Evolutionary conservation across 2,113 vertebrate species (phyloP).

Genomic region (Petroica traversi): DNA sequence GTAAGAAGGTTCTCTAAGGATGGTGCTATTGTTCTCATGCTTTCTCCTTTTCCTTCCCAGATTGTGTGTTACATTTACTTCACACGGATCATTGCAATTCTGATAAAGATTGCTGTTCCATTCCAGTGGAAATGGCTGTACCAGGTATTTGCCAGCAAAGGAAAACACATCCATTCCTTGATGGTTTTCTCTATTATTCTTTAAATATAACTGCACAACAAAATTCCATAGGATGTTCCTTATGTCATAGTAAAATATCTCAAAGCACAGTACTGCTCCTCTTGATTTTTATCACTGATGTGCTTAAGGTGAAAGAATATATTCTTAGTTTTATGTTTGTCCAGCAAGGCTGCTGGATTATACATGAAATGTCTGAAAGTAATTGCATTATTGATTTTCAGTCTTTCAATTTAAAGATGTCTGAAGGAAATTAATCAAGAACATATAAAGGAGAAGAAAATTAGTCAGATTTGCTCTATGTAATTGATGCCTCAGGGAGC

Average conservation of each 20-base stretch:
- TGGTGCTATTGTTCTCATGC: neutral
- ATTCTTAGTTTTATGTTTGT: neutral
- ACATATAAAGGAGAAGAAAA: neutral
- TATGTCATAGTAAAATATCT: neutral
- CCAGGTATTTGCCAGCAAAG: slow-evolving; percentile 71
- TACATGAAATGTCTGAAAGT: slow-evolving; percentile 12
- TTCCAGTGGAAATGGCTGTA: slow-evolving; percentile 92
- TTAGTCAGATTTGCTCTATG: neutral
- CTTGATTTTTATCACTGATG: neutral
- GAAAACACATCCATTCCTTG: neutral
- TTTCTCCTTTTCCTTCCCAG: slow-evolving; percentile 50
- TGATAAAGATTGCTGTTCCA: slow-evolving; percentile 86
- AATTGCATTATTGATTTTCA: slow-evolving; percentile 55
- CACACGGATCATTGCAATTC: slow-evolving; percentile 87
- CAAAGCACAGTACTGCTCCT: neutral
- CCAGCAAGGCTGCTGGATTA: slow-evolving; percentile 9
- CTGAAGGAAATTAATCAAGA: slow-evolving; percentile 39
- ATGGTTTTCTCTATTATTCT: neutral
- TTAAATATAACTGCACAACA: neutral
- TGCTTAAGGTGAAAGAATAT: neutral
- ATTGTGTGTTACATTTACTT: slow-evolving; percentile 91
- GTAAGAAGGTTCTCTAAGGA: neutral
- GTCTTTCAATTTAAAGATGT: slow-evolving; percentile 30
- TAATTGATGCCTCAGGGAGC: slow-evolving; percentile 5
- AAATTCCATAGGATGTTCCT: neutral